Evolutionary conservation across 2,113 vertebrate genomes (phyloP).

Genomic region (Verasper variegatus): DNA sequence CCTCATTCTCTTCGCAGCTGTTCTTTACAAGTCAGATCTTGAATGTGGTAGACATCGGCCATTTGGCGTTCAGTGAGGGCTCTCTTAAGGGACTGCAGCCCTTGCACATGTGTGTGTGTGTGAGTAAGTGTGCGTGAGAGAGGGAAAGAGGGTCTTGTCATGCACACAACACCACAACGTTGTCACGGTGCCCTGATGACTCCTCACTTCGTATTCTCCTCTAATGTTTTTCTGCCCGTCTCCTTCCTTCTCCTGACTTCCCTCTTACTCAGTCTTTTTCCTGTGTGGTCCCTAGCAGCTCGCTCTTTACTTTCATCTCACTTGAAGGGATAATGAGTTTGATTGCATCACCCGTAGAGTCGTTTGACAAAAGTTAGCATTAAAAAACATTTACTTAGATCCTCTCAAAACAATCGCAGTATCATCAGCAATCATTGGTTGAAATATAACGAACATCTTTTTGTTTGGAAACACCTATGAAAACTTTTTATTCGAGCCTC

Average conservation of each 20-base stretch:
- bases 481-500: background rate
- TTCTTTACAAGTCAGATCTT: constrained; percentile 73
- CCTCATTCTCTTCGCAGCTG: constrained; percentile 60
- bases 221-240: constrained; percentile 31
- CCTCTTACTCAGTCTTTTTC: constrained; percentile 38
- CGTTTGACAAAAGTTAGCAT: constrained; percentile 57
- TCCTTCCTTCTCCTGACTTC: constrained; percentile 51
- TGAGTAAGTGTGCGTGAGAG: background rate
- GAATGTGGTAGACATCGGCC: constrained; percentile 67
- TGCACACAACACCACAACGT: too few species aligned
- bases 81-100: constrained; percentile 64
- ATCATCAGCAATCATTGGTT: background rate
- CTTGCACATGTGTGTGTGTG: background rate
- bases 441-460: constrained; percentile 1
- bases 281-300: constrained; percentile 60
- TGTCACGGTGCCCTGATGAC: constrained; percentile 5
- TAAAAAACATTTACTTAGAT: constrained; percentile 53
- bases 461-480: constrained; percentile 9
- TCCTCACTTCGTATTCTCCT: constrained; percentile 34
- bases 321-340: constrained; percentile 62
- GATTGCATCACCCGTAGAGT: constrained; percentile 67
- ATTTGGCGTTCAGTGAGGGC: too few species aligned
- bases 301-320: constrained; percentile 63
- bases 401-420: constrained; percentile 22
- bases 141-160: background rate